Evolutionary conservation across 1,140 invertebrate genomes (phyloP), one percentile per base, ranked within the genome.

Genomic region (Brevipalpus yothersi): DNA sequence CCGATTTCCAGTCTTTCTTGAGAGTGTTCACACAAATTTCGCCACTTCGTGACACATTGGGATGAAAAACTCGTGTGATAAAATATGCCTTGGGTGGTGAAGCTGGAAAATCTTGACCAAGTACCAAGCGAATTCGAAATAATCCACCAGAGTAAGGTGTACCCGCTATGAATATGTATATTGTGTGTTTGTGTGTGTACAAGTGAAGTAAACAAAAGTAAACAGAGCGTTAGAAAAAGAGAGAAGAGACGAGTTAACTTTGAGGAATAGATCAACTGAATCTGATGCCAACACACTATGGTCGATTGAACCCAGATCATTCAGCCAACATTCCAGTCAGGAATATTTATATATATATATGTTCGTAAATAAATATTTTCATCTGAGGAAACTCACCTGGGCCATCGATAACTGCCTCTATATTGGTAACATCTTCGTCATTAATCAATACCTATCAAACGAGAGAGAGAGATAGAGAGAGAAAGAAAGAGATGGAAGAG

Each of bases 11-110:
- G 75, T 95, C 87, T 75, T 87, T 92, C 73, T 93, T 92, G 58
- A 96, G 75, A 58, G 91, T 94, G 73, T 95, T 93, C 0, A 96
- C 92, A 75, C 91, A 95, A 69, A 96, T 94, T 74, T 94, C 90
- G 45, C 91, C 91, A 75, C 84, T 87, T 66, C 78, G 78, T 12
- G 90, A 83, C 65, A 95, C 90, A 78, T 96, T 95, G 41, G 91
- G 91, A 74, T 95, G 91, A 75, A 96, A 96, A 67, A 96, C 92
- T 78, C 89, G 91, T 57, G 91, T 96, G 41, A 92, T 73, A 71
- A 96, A 95, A 73, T 82, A 91, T 47, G 88, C 91, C 74, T 92
- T 93, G 19, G 91, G 92, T 63, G 92, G 89, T 67, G 82, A 78
- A 66, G 82, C 77, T 21, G 92, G 92, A 73, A 92, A 95, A 70